Evolutionary conservation across 2,113 vertebrate species (phyloP).

Genomic region (Saccopteryx bilineata): DNA sequence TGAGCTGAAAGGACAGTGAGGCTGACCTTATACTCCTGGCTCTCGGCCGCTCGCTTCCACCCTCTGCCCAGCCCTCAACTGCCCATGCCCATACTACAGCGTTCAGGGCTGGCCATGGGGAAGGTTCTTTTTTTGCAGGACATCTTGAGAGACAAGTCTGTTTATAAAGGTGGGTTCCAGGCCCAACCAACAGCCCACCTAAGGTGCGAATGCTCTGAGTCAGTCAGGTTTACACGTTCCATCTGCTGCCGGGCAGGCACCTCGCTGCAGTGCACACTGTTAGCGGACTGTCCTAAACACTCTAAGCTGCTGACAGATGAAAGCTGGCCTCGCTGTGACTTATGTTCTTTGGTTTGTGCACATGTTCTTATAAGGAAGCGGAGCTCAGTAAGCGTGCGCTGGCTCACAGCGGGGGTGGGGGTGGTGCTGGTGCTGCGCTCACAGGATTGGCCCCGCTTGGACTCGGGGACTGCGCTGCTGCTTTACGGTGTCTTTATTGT

Average conservation of each 20-base stretch:
- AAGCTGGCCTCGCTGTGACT: conserved; percentile 82
- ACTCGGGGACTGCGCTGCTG: conserved; percentile 71
- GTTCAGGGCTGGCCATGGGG: fast-evolving
- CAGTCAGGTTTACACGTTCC: conserved; percentile 75
- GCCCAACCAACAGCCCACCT: conserved; percentile 69
- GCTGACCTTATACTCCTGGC: background rate
- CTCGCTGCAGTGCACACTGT: conserved; percentile 69
- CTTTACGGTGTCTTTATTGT: conserved; percentile 63
- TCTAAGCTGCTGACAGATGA: conserved; percentile 86
- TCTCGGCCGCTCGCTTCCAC: fast-evolving
- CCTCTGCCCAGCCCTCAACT: fast-evolving
- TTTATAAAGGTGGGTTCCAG: conserved; percentile 76
- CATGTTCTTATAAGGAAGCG: conserved; percentile 88
- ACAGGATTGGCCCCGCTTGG: conserved; percentile 53
- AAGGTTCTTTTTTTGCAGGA: background rate
- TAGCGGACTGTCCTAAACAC: conserved; percentile 79
- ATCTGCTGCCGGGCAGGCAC: conserved; percentile 81
- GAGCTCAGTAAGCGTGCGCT: conserved; percentile 75
- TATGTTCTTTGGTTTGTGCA: conserved; percentile 83
- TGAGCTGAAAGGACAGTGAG: background rate
- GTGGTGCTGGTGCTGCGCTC: conserved; percentile 70
- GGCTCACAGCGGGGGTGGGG: conserved; percentile 56
- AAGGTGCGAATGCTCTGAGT: conserved; percentile 62
- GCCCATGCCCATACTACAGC: fast-evolving
- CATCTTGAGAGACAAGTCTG: background rate